Evolutionary conservation across 2,113 vertebrate species (phyloP).

Genomic region (Chauna torquata): DNA sequence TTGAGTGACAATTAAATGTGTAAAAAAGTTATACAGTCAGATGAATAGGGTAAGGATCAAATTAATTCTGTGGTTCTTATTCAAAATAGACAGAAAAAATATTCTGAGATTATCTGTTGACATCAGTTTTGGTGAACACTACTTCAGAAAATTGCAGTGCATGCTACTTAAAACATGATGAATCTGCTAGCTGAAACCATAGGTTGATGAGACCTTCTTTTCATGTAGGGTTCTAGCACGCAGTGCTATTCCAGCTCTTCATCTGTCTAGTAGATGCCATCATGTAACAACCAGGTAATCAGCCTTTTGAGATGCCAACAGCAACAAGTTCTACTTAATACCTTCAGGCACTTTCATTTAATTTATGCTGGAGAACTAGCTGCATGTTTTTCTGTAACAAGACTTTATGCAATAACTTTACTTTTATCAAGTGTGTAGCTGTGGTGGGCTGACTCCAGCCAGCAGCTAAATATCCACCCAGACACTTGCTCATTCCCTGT

Average conservation of each 20-base stretch:
- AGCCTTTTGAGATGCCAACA: background rate
- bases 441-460: background rate
- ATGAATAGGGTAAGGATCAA: background rate
- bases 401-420: background rate
- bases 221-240: background rate
- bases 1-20: background rate
- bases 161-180: background rate
- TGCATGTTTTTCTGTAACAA: background rate
- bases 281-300: background rate
- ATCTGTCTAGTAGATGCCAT: background rate
- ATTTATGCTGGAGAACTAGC: background rate
- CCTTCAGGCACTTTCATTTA: background rate
- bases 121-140: background rate
- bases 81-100: background rate
- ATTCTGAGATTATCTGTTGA: background rate
- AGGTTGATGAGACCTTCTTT: background rate
- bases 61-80: background rate
- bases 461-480: background rate
- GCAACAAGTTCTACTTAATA: background rate
- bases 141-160: background rate
- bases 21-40: background rate
- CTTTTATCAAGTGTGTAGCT: background rate
- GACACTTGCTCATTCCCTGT: background rate
- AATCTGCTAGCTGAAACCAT: background rate
- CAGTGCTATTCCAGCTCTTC: background rate